Base-by-base conservation (phyloP, 2,113 vertebrate species). In the Neolamprologus devosi region DNA sequence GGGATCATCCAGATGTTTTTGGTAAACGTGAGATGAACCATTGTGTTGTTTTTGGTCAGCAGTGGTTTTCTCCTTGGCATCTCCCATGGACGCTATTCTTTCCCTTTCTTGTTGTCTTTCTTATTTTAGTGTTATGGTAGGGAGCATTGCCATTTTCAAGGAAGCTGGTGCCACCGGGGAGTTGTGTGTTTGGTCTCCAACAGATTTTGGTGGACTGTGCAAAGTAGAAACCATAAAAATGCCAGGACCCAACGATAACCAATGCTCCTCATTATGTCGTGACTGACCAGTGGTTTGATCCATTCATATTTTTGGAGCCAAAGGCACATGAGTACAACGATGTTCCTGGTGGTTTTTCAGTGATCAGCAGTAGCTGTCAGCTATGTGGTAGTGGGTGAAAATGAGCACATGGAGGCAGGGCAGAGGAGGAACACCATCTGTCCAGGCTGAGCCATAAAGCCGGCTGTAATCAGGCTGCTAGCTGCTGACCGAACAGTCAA, bases 381-480 rank as follows among this genome's bases (percentile, higher is more conserved):
- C 28, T n/a, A 19, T 42, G 80, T 54, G 63, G 16, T 42, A 42
- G 79, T 3, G 82, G 40, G 82, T 68, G 70, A 80, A 81, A 80
- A 63, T 60, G 78, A 81, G 82, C 7, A 4, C 30, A 88, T 81
- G 53, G 83, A 63, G 33, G 54, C 82, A n/a, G 86, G 60, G 60
- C 42, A 65, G 21, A 28, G 53, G 40, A 51, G 84, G 68, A 21
- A 2, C 73, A 17, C 93, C 94, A 94, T 94, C 93, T 95, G 94
- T 89, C 88, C 87, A 28, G 80, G 49, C 90, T 90, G 92, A 93
- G 93, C 90, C 83, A 86, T 33, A 94, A 95, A 94, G 90, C 91
- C 55, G 81, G 11, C 75, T 70, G 81, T 94, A 94, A 93, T 95
- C 93, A 89, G 91, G 83, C 87, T 58, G 54, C 87, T 87, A 57